Conservation (phyloP, 2,888 invertebrate genomes). For the Leptinotarsa rubiginosa region DNA sequence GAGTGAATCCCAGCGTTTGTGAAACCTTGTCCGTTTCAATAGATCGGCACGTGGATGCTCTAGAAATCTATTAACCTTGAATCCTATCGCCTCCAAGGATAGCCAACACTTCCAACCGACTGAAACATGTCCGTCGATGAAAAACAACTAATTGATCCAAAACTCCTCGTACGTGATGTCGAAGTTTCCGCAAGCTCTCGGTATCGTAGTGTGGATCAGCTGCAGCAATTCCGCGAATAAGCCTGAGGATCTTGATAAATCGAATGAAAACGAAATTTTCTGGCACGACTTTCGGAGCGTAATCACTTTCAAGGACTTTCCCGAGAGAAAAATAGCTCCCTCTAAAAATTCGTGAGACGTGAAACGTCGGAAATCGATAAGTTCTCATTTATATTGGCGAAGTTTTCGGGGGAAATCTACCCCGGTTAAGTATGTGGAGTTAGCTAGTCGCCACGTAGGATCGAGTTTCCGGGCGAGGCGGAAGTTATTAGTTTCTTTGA, state of each 20-base stretch:
- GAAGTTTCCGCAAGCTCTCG: background rate
- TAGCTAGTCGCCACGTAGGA: slow-evolving; percentile 1
- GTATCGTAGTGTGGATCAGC: background rate
- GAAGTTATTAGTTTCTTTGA: background rate
- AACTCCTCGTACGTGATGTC: background rate
- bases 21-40: too few relatives aligned
- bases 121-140: background rate
- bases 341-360: background rate
- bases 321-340: slow-evolving; percentile 10
- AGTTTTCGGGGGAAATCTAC: slow-evolving; percentile 9
- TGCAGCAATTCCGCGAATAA: slow-evolving; percentile 11
- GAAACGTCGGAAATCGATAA: slow-evolving; percentile 5
- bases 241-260: slow-evolving; percentile 21
- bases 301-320: slow-evolving; percentile 21
- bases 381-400: slow-evolving; percentile 9
- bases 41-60: too few relatives aligned
- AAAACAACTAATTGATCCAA: background rate
- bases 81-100: too few relatives aligned
- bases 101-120: background rate
- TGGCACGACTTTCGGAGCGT: slow-evolving; percentile 18
- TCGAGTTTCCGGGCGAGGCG: background rate
- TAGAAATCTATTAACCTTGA: too few relatives aligned
- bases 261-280: slow-evolving; percentile 28
- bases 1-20: too few relatives aligned
- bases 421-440: background rate